Evolutionary conservation across 2,888 invertebrate species (phyloP).

Genomic region (Xanthia icteritia): DNA sequence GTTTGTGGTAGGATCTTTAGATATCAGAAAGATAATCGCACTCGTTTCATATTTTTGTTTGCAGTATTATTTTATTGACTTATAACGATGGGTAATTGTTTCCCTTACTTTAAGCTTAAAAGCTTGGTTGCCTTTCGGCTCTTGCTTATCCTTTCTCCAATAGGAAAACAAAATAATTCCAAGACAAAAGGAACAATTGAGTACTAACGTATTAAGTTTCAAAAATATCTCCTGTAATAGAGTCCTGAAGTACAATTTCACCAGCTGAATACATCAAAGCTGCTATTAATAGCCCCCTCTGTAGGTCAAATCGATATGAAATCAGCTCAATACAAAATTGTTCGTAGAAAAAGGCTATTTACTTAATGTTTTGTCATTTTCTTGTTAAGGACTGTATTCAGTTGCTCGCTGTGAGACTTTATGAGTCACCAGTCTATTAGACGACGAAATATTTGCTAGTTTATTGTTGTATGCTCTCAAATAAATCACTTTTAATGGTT

Average conservation of each 20-base stretch:
- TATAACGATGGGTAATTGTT: neutral
- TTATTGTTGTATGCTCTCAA: constrained; percentile 37
- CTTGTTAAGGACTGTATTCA: constrained; percentile 53
- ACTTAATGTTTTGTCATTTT: constrained; percentile 47
- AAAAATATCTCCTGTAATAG: constrained; percentile 12
- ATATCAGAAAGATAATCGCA: neutral
- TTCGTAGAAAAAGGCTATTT: constrained; percentile 50
- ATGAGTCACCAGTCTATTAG: constrained; percentile 49
- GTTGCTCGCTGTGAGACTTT: constrained; percentile 30
- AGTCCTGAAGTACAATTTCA: constrained; percentile 26
- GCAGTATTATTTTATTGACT: neutral
- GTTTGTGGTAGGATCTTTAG: neutral
- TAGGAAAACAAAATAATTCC: neutral
- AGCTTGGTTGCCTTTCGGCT: neutral
- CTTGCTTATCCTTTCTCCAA: neutral
- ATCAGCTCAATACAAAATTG: constrained; percentile 48
- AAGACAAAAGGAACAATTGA: neutral
- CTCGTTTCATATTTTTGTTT: neutral
- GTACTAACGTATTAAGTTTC: neutral
- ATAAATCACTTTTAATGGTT: constrained; percentile 55
- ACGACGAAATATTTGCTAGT: constrained; percentile 49
- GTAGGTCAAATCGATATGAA: constrained; percentile 59
- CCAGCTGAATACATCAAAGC: constrained; percentile 35
- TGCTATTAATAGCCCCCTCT: constrained; percentile 48
- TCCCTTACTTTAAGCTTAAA: neutral